Evolutionary conservation across 53 echinoderm and acorn worm genomes (phyloP).

Genomic region (Patiria pectinifera): DNA sequence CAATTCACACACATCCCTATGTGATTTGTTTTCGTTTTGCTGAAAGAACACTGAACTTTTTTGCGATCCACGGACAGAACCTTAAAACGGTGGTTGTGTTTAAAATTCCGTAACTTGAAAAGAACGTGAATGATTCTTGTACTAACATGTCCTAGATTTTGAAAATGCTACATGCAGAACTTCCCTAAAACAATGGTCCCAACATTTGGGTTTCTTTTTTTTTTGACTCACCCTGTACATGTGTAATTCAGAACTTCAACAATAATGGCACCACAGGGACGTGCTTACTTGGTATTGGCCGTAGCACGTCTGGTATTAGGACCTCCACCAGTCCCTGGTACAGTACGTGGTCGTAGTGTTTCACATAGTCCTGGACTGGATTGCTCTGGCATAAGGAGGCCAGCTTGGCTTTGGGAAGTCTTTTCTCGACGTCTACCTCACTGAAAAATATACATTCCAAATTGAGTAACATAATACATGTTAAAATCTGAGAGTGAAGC

Average conservation of each 20-base stretch:
- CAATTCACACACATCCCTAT: too few species aligned
- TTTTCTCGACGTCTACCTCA: slow-evolving; percentile 86
- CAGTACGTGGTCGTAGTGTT: slow-evolving; percentile 94
- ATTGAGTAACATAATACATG: not conserved
- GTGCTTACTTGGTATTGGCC: slow-evolving; percentile 97
- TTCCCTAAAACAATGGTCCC: too few species aligned
- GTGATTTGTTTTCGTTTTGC: too few species aligned
- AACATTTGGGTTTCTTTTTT: too few species aligned
- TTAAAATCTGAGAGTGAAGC: not conserved
- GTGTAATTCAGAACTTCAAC: not conserved
- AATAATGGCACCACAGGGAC: not conserved
- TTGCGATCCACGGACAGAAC: too few species aligned
- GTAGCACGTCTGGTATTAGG: slow-evolving; percentile 97
- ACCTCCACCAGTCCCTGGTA: slow-evolving; percentile 98
- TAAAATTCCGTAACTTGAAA: too few species aligned
- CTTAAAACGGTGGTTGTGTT: too few species aligned
- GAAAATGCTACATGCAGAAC: too few species aligned
- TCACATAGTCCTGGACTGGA: slow-evolving; percentile 92
- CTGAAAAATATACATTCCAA: slow-evolving; percentile 50
- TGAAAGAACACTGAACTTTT: too few species aligned
- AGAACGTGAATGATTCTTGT: too few species aligned
- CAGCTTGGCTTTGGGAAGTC: slow-evolving; percentile 83
- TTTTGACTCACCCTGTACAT: too few species aligned
- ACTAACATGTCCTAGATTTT: too few species aligned
- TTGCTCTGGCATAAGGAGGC: slow-evolving; percentile 77